Evolutionary conservation across 2,888 invertebrate species (phyloP).

Genomic region (Acleris holmiana): DNA sequence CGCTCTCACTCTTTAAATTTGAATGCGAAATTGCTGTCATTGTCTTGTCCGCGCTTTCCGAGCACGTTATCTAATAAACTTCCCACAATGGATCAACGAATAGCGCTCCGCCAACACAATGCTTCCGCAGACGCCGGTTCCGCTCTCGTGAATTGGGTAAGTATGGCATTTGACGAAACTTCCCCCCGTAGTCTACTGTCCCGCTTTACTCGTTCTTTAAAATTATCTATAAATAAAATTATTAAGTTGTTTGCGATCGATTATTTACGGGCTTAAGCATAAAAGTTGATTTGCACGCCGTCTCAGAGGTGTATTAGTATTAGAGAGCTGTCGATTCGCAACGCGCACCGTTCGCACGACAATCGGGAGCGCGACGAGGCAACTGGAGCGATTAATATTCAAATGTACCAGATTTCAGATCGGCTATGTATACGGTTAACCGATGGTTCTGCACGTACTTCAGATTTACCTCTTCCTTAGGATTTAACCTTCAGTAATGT

Average conservation of each 20-base stretch:
- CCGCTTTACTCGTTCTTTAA: conserved; percentile 49
- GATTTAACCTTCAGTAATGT: conserved; percentile 45
- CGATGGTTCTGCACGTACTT: conserved; percentile 58
- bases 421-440: conserved; percentile 51
- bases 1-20: conserved; percentile 69
- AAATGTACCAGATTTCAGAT: conserved; percentile 67
- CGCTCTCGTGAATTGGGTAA: conserved; percentile 82
- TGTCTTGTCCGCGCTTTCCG: conserved; percentile 70
- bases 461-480: conserved; percentile 53
- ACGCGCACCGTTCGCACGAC: conserved; percentile 75
- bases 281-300: conserved; percentile 68
- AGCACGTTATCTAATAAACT: conserved; percentile 75
- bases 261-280: conserved; percentile 67
- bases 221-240: conserved; percentile 57
- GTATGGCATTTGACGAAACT: conserved; percentile 80
- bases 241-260: conserved; percentile 66
- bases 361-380: conserved; percentile 73
- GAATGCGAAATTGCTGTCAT: conserved; percentile 67
- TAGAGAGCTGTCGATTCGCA: conserved; percentile 62
- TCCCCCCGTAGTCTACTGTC: conserved; percentile 74
- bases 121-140: conserved; percentile 76
- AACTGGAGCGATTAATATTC: conserved; percentile 79
- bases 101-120: conserved; percentile 63
- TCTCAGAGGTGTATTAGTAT: conserved; percentile 63
- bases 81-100: conserved; percentile 66